Base-by-base conservation (phyloP, 2,797 vertebrate genomes). In the Chelonia mydas region DNA sequence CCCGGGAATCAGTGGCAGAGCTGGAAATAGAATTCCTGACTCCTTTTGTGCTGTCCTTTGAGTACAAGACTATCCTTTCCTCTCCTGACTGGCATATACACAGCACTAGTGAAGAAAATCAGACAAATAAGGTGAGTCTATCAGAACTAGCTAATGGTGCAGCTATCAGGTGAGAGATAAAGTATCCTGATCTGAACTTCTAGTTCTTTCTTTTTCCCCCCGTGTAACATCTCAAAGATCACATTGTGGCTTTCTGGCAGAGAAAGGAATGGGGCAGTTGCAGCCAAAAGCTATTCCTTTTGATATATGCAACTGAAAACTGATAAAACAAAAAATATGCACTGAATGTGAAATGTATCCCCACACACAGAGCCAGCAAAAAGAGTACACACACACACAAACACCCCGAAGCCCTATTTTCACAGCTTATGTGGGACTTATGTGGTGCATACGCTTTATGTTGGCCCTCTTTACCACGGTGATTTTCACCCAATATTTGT, bases 311-410 rank as follows among this genome's bases (percentile, higher is more conserved):
- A 93, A 84, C 84, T 90, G 96, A 97, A 97, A 96, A 97, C 86
- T 95, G 94, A 96, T 95, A 94, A 97, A 96, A 97, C 92, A 97
- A 97, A 97, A 93, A 95, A 90, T 93, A 96, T 97, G 96, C 96
- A 96, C 94, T 81, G 74, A 89, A 86, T 74, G 94, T 95, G 93
- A 97, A 97, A 97, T 89, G 90, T 74, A 94, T 92, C 89, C 91
- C 92, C 87, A 87, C 81, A 59, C 4, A 96, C 53, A 96, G 54
- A 95, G 95, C 94, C 94, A 96, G 93, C 87, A 91, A 0, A 90
- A 65, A 91, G 86, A 68, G 74, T 87, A 47, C 10, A 21, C 55
- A 25, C 55, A 23, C 57, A 59, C 28, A 61, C 28, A 31, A 15
- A 61, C 28, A 61, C 88, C 81, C 91, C 92, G 72, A 95, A 97